These are phyloP conservation scores for Xiphorhynchus erythropygius DNA, from an alignment of 2,797 vertebrate species.

Conservation along the genomic window DNA sequence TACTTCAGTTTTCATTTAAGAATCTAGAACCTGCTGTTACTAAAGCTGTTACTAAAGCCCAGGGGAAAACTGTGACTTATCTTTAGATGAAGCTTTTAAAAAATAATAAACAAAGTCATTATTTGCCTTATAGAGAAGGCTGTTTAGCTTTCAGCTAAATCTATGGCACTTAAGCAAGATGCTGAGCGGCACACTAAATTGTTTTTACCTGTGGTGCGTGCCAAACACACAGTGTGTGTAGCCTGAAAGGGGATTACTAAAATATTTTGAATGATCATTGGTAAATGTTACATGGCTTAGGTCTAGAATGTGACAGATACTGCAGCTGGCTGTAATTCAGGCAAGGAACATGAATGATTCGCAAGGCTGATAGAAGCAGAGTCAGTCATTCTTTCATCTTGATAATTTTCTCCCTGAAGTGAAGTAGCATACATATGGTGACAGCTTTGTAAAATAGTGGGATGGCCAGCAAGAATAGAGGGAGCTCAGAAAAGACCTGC, in stretches of 20 bases:
- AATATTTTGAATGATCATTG: slow-evolving; percentile 22
- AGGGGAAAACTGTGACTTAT: background rate
- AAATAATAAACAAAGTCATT: background rate
- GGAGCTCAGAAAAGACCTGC: slow-evolving; percentile 6
- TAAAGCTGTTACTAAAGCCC: background rate
- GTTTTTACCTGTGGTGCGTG: background rate
- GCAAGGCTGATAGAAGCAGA: slow-evolving; percentile 37
- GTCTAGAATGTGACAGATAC: background rate
- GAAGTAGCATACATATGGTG: background rate
- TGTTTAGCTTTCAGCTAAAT: background rate
- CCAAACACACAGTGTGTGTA: background rate
- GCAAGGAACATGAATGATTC: slow-evolving; percentile 55
- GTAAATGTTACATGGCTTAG: background rate
- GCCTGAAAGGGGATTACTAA: background rate
- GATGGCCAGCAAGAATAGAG: background rate
- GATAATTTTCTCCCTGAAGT: slow-evolving; percentile 54
- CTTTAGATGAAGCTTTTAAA: background rate
- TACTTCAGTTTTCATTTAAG: background rate
- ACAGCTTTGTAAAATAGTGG: slow-evolving; percentile 48
- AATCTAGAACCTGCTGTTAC: background rate
- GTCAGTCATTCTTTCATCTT: slow-evolving; percentile 58
- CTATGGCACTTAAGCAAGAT: background rate
- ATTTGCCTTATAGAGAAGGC: background rate
- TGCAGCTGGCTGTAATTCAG: slow-evolving; percentile 41
- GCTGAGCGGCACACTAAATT: background rate